Base-by-base conservation (phyloP, 2,113 vertebrate genomes). In the Aegotheles bennettii region DNA sequence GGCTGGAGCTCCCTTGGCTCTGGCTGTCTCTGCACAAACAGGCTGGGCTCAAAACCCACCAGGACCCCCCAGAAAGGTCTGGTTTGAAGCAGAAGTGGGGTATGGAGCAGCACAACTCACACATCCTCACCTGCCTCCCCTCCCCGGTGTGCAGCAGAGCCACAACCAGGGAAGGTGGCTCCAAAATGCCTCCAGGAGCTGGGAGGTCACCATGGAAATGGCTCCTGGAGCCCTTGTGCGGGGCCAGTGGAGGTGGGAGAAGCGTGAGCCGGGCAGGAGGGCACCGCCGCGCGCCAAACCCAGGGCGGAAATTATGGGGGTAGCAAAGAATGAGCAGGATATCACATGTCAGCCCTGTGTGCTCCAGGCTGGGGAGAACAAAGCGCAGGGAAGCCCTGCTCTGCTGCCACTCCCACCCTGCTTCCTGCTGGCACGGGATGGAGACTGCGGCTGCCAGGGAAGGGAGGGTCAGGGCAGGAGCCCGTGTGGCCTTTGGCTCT, bases 311-410 rank as follows among this genome's bases (percentile, higher is more conserved):
- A 63, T 36, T 3, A 9, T 82, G 1, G 20, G 59, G 84, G 70
- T 87, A 91, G 95, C 42, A 4, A 35, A 88, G 93, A 96, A 89
- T 47, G 95, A 85, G 94, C 95, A 95, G 95, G 94, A 95, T 93
- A 35, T 96, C 93, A 93, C 81, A 61, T 95, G 96, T 28, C 5
- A 26, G 68, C 92, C 1, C 11, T 15, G 71, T 8, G 86, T 1
- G 23, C 68, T 65, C 6, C 4, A 69, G 67, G 81, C 89, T 17
- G 87, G 94, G 90, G 45, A 94, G 87, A 91, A 93, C 96, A 97
- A 95, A 97, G 96, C 84, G 1, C 35, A 73, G 96, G 94, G 95
- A 82, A 96, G 57, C 94, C 94, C 95, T 31, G 65, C 86, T 84
- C 85, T 3, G 10, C 54, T 48, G 81, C 93, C 50, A 38, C 93